phyloP scores from a whole-genome alignment of 35 echinoderm and acorn worm genomes.

The Strongylocentrotus purpuratus region DNA sequence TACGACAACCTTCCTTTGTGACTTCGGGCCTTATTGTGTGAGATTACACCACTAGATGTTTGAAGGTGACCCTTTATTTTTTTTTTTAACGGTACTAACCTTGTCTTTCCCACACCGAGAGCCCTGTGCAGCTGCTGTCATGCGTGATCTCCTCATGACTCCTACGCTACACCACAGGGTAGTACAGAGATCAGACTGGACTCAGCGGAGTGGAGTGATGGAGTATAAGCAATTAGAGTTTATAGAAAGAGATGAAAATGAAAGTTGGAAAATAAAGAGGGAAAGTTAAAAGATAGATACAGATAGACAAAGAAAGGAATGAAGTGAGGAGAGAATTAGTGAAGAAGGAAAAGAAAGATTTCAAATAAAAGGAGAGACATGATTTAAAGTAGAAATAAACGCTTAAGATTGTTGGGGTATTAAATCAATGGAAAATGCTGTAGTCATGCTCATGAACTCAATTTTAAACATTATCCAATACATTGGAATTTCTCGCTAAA shows the following conservation, averaged over 20 bases:
- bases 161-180: slow-evolving; percentile 88
- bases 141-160: slow-evolving; percentile 60
- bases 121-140: slow-evolving; percentile 73
- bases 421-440: no score
- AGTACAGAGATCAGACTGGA: slow-evolving; percentile 65
- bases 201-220: neutral
- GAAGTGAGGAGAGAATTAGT: no score
- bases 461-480: neutral
- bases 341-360: neutral
- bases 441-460: no score
- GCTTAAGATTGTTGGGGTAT: no score
- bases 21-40: no score
- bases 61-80: no score
- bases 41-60: no score
- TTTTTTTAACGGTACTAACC: no score
- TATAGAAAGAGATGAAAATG: neutral
- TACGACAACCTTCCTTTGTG: no score
- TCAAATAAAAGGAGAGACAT: neutral
- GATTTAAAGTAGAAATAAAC: no score
- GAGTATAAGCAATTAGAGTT: neutral
- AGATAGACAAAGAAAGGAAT: neutral
- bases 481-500: neutral
- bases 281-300: neutral
- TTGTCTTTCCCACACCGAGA: slow-evolving; percentile 86
- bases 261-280: neutral